Percentiles rank a stretch among this genome's conserved stretches.
Evolutionary conservation across 2,888 invertebrate genomes (phyloP).

Genomic region (Malthinus seriepunctatus): DNA sequence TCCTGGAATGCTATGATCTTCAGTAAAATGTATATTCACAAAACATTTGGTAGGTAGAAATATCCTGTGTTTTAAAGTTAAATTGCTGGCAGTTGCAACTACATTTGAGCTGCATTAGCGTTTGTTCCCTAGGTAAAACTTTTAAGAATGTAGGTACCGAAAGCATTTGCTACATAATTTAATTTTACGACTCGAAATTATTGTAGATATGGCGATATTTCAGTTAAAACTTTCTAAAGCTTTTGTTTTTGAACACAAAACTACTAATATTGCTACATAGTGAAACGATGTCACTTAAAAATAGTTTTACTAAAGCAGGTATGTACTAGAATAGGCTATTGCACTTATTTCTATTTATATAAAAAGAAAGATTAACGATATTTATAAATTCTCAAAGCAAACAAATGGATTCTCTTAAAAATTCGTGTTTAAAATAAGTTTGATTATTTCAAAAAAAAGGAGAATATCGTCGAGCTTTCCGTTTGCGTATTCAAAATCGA

Average conservation of each 20-base stretch:
- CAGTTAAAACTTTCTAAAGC: neutral
- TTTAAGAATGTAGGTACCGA: too few species aligned
- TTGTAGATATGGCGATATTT: too few species aligned
- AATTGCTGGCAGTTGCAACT: conserved; percentile 9
- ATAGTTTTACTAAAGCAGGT: neutral
- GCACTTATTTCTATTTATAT: conserved; percentile 1
- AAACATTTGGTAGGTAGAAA: conserved; percentile 30
- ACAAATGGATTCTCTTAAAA: too few species aligned
- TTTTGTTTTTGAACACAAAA: neutral
- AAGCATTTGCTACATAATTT: too few species aligned
- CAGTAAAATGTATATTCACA: conserved; percentile 25
- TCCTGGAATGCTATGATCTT: conserved; percentile 28
- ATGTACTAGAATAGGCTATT: too few species aligned
- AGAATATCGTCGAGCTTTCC: conserved; percentile 13
- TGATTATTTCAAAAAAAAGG: conserved; percentile 7
- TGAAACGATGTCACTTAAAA: conserved; percentile 19
- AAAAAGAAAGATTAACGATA: conserved; percentile 1
- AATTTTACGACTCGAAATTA: too few species aligned
- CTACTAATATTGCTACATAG: neutral
- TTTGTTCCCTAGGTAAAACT: neutral
- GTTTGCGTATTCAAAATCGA: conserved; percentile 23
- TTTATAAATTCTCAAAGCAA: neutral
- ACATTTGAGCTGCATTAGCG: neutral
- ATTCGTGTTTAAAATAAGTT: neutral
- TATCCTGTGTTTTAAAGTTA: conserved; percentile 13